These are phyloP conservation scores for Tridacna gigas DNA, from an alignment of 2,888 invertebrate genomes.

Conservation along the genomic window DNA sequence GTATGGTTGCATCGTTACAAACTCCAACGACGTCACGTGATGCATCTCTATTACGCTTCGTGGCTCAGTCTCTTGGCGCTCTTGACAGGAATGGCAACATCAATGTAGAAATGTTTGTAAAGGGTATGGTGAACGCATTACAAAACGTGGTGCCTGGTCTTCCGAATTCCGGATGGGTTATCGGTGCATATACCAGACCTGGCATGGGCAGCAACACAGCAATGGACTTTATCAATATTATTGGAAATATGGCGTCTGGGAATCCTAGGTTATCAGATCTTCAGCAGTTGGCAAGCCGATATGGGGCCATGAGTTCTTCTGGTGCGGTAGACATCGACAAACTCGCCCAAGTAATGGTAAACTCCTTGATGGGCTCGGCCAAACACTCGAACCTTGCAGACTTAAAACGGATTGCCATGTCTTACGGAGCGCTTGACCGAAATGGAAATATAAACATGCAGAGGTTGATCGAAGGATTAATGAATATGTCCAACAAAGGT, in stretches of 20 bases:
- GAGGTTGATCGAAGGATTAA: constrained; percentile 30
- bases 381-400: constrained; percentile 21
- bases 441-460: constrained; percentile 51
- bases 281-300: constrained; percentile 30
- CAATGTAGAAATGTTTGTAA: constrained; percentile 21
- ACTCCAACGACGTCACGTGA: constrained; percentile 4
- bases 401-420: constrained; percentile 43
- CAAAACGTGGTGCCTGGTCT: constrained; percentile 14
- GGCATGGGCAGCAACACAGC: constrained; percentile 13
- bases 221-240: constrained; percentile 30
- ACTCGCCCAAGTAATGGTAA: constrained; percentile 37
- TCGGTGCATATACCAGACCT: background rate
- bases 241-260: constrained; percentile 43
- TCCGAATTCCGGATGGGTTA: constrained; percentile 5
- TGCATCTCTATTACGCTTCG: constrained; percentile 29
- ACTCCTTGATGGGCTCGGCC: constrained; percentile 8
- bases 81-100: constrained; percentile 49
- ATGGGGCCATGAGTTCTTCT: constrained; percentile 32
- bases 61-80: constrained; percentile 47
- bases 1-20: constrained; percentile 34
- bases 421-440: constrained; percentile 44
- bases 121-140: constrained; percentile 17
- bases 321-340: constrained; percentile 46
- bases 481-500: constrained; percentile 11
- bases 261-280: constrained; percentile 23